Evolutionary conservation across 1,140 invertebrate species (phyloP), one percentile per base, ranked within the genome.

Genomic region (Heliconius congener): DNA sequence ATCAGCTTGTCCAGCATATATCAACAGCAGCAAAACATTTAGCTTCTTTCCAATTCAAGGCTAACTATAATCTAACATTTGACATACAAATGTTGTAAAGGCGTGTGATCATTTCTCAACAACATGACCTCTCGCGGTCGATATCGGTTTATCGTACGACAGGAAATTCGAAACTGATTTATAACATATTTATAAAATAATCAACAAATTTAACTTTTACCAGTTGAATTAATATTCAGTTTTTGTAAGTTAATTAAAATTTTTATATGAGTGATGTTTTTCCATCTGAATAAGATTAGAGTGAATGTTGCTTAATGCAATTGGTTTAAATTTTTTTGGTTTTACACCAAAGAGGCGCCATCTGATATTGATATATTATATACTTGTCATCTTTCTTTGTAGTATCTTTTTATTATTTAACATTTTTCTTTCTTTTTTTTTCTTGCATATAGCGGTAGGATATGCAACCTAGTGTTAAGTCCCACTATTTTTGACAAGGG

Each of bases 41-140:
- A 66, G 11, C 23, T 66, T 66, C 23, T 66, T 66, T 66, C 23
- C 60, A 66, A 66, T 71, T 19, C 71, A 71, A 71, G 71, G 71
- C 37, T 71, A 39, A 16, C 18, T 11, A 71, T 66, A 71, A 71
- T 23, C 30, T 71, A 71, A 71, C 37, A 71, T 34, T 71, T 76
- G 52, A 77, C 73, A 27, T 30, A 39, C 34, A 71, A 55, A 30
- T 75, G 78, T 81, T 71, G 27, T 5, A n/a, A 80, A 76, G 60
- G 71, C 72, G 79, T 71, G 55, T 77, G 46, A 39, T 8, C 11
- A 71, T 81, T 78, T 78, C 73, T 30, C 73, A 81, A 73, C 60
- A 18, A 34, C 46, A 34, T 73, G 80, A 81, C 80, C 80, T 74
- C 72, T 78, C 78, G 77, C 73, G 80, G 80, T 81, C 57, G 60